Base-by-base conservation (phyloP, 2,888 invertebrate species). In the Drosophila colorata region DNA sequence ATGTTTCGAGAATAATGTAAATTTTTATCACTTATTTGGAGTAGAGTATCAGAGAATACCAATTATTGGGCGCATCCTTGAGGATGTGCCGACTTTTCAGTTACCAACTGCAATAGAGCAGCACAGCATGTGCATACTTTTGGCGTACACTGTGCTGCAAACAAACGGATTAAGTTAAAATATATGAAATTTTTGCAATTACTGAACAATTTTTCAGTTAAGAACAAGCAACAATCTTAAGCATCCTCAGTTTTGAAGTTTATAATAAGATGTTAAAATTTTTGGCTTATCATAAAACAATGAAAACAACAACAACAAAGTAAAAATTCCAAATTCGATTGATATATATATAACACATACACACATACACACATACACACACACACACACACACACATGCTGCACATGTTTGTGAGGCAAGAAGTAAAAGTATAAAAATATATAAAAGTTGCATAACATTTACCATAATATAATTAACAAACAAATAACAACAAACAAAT, bases 1-100 rank as follows among this genome's bases (percentile, higher is more conserved):
- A 79, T 60, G 68, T 69, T 77, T 81, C 58, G 70, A 53, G 51
- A 74, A 71, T 71, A 72, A 72, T 76, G 59, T 40, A 69, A 47
- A 73, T 88, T 90, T 91, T 90, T 90, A 90, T 90, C 90, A 90
- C 90, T 90, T 90, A 90, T 90, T 90, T 90, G 86, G 85, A 69
- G 74, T 68, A 69, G 40, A 74, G 65, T 65, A 69, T 60, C 53
- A 66, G 73, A 64, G 47, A 46, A 55, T 59, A 78, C 68, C 59
- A 80, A 67, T 57, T 78, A 52, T 59, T 46, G 44, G 68, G 52
- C 59, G 59, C 57, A 48, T 60, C 53, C 11, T 13, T 11, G 18
- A 23, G 6, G 61, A 69, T 66, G 64, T 31, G 56, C 55, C 67
- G 55, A 53, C 7, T 28, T 68, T 80, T 86, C 5, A 66, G 66